Percentiles rank a stretch among this genome's conserved stretches.
phyloP scores from a whole-genome alignment of 2,113 vertebrate species.

The Nesogale talazaci region DNA sequence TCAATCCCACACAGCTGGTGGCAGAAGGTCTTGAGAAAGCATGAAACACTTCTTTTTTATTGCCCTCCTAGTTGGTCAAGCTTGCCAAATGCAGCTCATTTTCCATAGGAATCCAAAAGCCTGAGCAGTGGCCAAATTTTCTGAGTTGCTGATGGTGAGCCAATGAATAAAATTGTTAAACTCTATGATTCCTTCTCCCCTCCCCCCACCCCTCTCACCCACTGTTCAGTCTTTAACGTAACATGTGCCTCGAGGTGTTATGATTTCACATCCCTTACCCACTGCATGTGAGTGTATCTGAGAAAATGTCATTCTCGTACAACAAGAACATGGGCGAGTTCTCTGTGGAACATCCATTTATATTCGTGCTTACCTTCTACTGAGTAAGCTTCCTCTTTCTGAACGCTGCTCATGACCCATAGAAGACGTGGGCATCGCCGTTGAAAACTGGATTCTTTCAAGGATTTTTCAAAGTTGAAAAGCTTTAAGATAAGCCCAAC shows the following conservation, averaged over 20 bases:
- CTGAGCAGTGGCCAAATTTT: conserved; percentile 73
- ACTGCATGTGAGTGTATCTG: conserved; percentile 7
- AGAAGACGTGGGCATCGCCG: not conserved
- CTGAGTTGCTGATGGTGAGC: conserved; percentile 64
- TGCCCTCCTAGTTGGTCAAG: conserved; percentile 62
- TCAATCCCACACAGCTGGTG: conserved; percentile 75
- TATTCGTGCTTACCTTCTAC: not conserved
- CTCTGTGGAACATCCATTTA: not conserved
- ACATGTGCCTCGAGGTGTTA: conserved; percentile 48
- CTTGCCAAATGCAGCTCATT: conserved; percentile 76
- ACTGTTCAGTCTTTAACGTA: conserved; percentile 67
- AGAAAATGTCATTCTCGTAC: conserved; percentile 36
- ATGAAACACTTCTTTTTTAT: conserved; percentile 70
- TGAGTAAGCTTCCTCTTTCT: not conserved
- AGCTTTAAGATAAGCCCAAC: not conserved
- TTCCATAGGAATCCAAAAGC: conserved; percentile 78
- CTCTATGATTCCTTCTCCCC: conserved; percentile 57
- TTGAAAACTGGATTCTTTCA: not conserved
- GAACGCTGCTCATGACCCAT: not conserved
- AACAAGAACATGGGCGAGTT: not conserved
- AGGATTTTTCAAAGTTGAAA: not conserved
- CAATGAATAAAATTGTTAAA: conserved; percentile 76
- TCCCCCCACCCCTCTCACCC: conserved; percentile 46
- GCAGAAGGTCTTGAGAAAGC: conserved; percentile 81
- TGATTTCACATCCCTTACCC: conserved; percentile 53